Conservation (phyloP, 2,888 invertebrate genomes). For the Drosophila paranaensis region DNA sequence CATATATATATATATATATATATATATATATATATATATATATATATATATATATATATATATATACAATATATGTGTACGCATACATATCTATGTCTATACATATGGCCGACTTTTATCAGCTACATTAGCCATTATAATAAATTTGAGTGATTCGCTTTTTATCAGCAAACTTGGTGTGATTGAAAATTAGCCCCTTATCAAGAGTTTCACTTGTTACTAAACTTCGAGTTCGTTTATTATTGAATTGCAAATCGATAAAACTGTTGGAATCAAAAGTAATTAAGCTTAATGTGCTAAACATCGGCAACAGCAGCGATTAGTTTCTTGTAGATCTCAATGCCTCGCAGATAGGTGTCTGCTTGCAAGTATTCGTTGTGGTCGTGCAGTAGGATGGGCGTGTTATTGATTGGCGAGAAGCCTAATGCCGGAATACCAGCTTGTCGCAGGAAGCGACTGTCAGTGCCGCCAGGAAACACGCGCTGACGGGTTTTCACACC, state of each 20-base stretch:
- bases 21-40: not conserved
- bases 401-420: slow-evolving; percentile 95
- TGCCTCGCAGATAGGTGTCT: slow-evolving; percentile 92
- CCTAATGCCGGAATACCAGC: slow-evolving; percentile 93
- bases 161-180: slow-evolving; percentile 33
- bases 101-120: not conserved
- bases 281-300: not conserved
- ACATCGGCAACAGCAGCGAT: slow-evolving; percentile 46
- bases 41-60: not conserved
- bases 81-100: not conserved
- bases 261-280: not conserved
- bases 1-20: not conserved
- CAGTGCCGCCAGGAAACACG: slow-evolving; percentile 95
- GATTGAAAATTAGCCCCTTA: slow-evolving; percentile 30
- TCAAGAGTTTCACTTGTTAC: slow-evolving; percentile 15
- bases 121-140: not conserved
- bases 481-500: slow-evolving; percentile 88
- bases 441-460: slow-evolving; percentile 92
- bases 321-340: slow-evolving; percentile 88
- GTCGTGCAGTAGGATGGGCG: slow-evolving; percentile 93
- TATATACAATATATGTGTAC: not conserved
- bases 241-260: slow-evolving; percentile 1
- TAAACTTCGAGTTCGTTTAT: slow-evolving; percentile 5
- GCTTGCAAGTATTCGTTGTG: slow-evolving; percentile 94
- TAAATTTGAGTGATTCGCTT: slow-evolving; percentile 20